These are phyloP conservation scores for Syngnathoides biaculeatus DNA, from an alignment of 2,113 vertebrate genomes.

Conservation along the genomic window DNA sequence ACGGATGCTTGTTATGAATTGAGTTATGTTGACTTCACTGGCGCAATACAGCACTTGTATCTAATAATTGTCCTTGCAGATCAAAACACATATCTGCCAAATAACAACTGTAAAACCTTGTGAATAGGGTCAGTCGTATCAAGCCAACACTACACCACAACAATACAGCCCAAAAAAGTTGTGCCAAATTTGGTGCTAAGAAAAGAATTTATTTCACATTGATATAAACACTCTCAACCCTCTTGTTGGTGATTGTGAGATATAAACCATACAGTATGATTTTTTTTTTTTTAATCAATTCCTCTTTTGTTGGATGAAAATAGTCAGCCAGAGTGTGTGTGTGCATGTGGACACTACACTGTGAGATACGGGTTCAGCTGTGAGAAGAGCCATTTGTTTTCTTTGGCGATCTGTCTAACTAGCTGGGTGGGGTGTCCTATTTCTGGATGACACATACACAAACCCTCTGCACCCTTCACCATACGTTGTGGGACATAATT, in stretches of 20 bases:
- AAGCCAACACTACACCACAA: neutral
- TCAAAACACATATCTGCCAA: neutral
- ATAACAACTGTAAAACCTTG: neutral
- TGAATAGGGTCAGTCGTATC: neutral
- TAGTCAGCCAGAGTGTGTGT: neutral
- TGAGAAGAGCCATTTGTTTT: constrained; percentile 63
- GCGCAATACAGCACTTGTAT: too few relatives aligned
- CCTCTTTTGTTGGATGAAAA: neutral
- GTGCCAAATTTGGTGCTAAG: neutral
- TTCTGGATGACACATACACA: constrained; percentile 65
- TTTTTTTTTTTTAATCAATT: neutral
- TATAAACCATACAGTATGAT: neutral
- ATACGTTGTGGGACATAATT: constrained; percentile 68
- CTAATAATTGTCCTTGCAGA: neutral
- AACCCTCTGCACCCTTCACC: constrained; percentile 49
- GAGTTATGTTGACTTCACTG: too few relatives aligned
- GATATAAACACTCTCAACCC: neutral
- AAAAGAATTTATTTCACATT: neutral
- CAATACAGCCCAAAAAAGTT: neutral
- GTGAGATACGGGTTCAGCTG: constrained; percentile 24
- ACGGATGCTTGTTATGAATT: too few relatives aligned
- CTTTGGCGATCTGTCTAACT: constrained; percentile 58
- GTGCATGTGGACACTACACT: neutral
- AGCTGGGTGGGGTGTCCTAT: constrained; percentile 69
- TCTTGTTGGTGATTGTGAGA: neutral